Evolutionary conservation across 2,888 invertebrate species (phyloP).

Genomic region (Netelia melanura): DNA sequence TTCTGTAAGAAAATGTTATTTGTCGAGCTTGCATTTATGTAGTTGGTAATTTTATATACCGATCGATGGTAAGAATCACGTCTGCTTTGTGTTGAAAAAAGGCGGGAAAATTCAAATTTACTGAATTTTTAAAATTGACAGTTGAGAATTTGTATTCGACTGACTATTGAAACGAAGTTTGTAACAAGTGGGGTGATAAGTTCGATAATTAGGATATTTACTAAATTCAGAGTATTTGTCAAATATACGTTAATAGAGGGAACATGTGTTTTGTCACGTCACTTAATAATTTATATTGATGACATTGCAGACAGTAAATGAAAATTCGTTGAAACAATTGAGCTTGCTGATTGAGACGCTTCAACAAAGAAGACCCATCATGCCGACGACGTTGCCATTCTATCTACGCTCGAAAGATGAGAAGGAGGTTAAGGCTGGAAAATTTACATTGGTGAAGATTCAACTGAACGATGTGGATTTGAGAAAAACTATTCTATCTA

Average conservation of each 20-base stretch:
- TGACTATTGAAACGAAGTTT: no score
- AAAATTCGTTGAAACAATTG: conserved; percentile 94
- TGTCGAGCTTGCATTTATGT: no score
- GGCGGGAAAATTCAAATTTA: no score
- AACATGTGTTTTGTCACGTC: conserved; percentile 11
- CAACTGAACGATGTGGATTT: conserved; percentile 89
- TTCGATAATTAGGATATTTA: no score
- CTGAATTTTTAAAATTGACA: no score
- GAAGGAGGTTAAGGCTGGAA: conserved; percentile 87
- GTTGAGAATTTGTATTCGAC: no score
- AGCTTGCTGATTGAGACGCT: conserved; percentile 94
- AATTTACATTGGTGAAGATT: conserved; percentile 91
- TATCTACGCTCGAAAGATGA: conserved; percentile 90
- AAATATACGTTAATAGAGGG: neutral
- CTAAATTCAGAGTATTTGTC: no score
- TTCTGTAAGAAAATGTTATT: no score
- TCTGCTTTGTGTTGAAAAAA: no score
- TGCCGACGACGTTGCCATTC: conserved; percentile 90
- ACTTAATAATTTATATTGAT: conserved; percentile 33
- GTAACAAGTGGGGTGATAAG: no score
- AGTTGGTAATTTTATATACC: no score
- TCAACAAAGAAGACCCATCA: conserved; percentile 88
- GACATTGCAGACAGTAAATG: conserved; percentile 92
- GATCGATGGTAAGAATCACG: no score
- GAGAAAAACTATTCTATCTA: conserved; percentile 90